A percentile compares a stretch with the other conserved stretches of the same genome.
phyloP scores from a whole-genome alignment of 2,888 invertebrate genomes.

The Meiosimyza platycephala region DNA sequence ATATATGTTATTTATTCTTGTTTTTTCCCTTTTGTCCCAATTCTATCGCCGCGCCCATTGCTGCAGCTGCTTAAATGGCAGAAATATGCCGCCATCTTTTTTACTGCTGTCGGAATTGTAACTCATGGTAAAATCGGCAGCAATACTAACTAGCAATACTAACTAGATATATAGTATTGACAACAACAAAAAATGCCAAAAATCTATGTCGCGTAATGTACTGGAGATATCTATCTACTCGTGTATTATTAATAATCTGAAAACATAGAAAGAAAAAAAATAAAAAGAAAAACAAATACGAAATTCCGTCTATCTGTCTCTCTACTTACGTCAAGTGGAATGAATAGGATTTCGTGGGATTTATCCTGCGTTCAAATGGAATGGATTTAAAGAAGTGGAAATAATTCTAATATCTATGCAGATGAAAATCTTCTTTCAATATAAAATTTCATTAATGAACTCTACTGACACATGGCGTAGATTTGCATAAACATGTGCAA shows the following conservation, averaged over 20 bases:
- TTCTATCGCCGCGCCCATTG: conserved; percentile 29
- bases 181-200: too few relatives aligned
- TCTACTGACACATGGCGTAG: conserved; percentile 5
- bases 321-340: background rate
- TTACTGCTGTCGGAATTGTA: background rate
- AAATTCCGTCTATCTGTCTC: background rate
- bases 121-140: background rate
- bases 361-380: conserved; percentile 16
- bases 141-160: too few relatives aligned
- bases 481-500: background rate
- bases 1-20: background rate
- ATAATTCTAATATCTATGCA: conserved; percentile 24
- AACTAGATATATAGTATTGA: too few relatives aligned
- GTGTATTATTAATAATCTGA: background rate
- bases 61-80: background rate
- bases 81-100: conserved; percentile 32
- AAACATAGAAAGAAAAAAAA: background rate
- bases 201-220: too few relatives aligned
- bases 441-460: conserved; percentile 19
- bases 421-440: conserved; percentile 10
- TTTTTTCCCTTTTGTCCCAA: background rate
- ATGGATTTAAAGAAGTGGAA: background rate
- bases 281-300: background rate
- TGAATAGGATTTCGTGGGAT: background rate
- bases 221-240: too few relatives aligned